Percentiles rank a stretch among this genome's conserved stretches.
phyloP scores from a whole-genome alignment of 2,888 invertebrate species.

The Ormyrus labotus region DNA sequence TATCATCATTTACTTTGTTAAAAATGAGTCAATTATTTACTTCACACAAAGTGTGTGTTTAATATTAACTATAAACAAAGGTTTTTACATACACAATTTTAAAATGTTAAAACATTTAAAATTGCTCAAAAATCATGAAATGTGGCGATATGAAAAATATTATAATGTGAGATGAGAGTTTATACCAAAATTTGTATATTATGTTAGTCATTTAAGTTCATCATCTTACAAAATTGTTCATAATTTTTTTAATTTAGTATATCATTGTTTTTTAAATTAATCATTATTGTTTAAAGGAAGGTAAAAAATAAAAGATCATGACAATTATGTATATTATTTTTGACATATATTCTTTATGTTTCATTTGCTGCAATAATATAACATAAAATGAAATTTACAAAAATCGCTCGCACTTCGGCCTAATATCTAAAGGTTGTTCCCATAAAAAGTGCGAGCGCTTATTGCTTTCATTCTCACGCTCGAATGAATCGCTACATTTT shows the following conservation, averaged over 20 bases:
- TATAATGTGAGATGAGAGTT: constrained; percentile 5
- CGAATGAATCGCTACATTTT: constrained; percentile 32
- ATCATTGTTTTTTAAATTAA: constrained; percentile 3
- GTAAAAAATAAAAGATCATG: constrained; percentile 25
- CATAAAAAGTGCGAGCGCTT: constrained; percentile 38
- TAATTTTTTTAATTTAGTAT: constrained; percentile 38
- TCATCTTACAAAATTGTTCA: constrained; percentile 22
- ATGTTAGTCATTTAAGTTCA: constrained; percentile 13
- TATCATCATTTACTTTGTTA: constrained; percentile 29
- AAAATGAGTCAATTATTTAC: constrained; percentile 44
- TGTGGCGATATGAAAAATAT: constrained; percentile 15
- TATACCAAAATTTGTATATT: constrained; percentile 43
- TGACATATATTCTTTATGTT: constrained; percentile 25
- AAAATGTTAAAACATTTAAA: constrained; percentile 18
- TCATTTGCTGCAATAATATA: constrained; percentile 31
- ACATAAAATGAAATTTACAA: constrained; percentile 45
- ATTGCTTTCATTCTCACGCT: constrained; percentile 48
- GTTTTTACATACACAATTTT: constrained; percentile 5
- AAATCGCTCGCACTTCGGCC: constrained; percentile 30
- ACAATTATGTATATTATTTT: constrained; percentile 1
- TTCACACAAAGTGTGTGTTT: constrained; percentile 45
- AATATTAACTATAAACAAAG: constrained; percentile 1
- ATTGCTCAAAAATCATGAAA: constrained; percentile 29
- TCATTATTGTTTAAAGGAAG: constrained; percentile 21
- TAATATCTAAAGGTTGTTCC: constrained; percentile 53